A percentile compares a stretch with the other conserved stretches of the same genome.
Evolutionary conservation across 1,140 invertebrate species (phyloP).

Genomic region (Phortica variegata): DNA sequence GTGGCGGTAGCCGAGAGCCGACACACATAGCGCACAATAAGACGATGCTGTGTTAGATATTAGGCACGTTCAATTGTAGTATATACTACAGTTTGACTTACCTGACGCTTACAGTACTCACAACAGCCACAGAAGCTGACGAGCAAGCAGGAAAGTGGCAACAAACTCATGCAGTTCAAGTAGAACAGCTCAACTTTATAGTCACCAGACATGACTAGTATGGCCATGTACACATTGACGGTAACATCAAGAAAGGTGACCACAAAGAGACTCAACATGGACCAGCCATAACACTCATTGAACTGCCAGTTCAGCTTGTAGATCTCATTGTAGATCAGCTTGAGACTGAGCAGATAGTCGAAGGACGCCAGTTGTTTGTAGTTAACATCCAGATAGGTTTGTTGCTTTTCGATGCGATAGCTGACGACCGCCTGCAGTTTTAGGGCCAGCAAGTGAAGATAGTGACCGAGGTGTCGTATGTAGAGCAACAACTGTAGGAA

Average conservation of each 20-base stretch:
- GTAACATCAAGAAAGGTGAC: slow-evolving; percentile 37
- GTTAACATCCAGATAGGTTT: slow-evolving; percentile 20
- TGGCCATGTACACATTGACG: slow-evolving; percentile 36
- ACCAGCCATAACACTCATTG: slow-evolving; percentile 34
- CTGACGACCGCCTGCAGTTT: slow-evolving; percentile 19
- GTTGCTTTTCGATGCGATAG: slow-evolving; percentile 10
- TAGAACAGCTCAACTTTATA: slow-evolving; percentile 21
- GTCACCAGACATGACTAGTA: slow-evolving; percentile 20
- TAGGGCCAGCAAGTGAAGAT: slow-evolving; percentile 17
- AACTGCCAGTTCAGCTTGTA: slow-evolving; percentile 22
- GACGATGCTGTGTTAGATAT: slow-evolving; percentile 17
- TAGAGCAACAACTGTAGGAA: slow-evolving; percentile 34
- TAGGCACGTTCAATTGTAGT: background rate
- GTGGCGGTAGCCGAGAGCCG: slow-evolving; percentile 15
- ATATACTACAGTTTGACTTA: slow-evolving; percentile 1
- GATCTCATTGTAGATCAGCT: slow-evolving; percentile 32
- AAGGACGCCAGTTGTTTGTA: slow-evolving; percentile 27
- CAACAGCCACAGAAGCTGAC: slow-evolving; percentile 28
- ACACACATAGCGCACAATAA: slow-evolving; percentile 30
- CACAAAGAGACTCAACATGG: slow-evolving; percentile 31
- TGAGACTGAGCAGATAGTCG: slow-evolving; percentile 30
- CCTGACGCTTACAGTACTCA: slow-evolving; percentile 33
- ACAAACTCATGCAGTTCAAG: slow-evolving; percentile 10
- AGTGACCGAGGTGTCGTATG: slow-evolving; percentile 24
- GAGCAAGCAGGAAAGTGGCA: slow-evolving; percentile 18